phyloP scores from a whole-genome alignment of 1,140 invertebrate genomes.

The Brachystomella parvula region DNA sequence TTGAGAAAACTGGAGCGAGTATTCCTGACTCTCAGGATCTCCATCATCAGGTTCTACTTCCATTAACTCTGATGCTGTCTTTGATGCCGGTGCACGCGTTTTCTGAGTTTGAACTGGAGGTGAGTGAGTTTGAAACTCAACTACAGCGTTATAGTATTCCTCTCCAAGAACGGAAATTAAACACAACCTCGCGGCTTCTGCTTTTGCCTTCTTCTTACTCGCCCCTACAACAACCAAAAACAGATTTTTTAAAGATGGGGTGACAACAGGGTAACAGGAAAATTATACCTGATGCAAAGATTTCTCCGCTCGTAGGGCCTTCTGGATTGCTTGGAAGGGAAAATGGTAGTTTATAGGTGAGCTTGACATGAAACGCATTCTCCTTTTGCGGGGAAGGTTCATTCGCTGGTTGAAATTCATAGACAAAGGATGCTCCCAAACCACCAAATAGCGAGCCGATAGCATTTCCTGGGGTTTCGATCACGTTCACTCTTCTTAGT shows the following conservation, averaged over 20 bases:
- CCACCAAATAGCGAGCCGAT: no score
- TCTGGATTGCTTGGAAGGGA: constrained; percentile 10
- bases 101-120: background rate
- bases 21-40: constrained; percentile 12
- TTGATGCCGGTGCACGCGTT: background rate
- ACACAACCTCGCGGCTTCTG: constrained; percentile 26
- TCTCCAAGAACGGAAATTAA: constrained; percentile 24
- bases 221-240: constrained; percentile 15
- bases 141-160: constrained; percentile 15
- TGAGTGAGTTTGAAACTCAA: background rate
- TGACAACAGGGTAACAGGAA: no score
- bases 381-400: constrained; percentile 28
- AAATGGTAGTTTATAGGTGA: background rate
- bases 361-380: constrained; percentile 16
- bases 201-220: constrained; percentile 34
- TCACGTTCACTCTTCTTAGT: no score
- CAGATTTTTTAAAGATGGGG: no score
- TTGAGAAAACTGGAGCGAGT: constrained; percentile 27
- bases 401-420: no score
- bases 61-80: background rate
- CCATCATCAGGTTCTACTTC: background rate
- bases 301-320: constrained; percentile 4
- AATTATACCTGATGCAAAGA: constrained; percentile 8
- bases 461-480: no score
- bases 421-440: no score